A percentile compares a stretch with the other conserved stretches of the same genome.
Evolutionary conservation across 1,140 invertebrate species (phyloP).

Genomic region (Drosophila nigrodunni): DNA sequence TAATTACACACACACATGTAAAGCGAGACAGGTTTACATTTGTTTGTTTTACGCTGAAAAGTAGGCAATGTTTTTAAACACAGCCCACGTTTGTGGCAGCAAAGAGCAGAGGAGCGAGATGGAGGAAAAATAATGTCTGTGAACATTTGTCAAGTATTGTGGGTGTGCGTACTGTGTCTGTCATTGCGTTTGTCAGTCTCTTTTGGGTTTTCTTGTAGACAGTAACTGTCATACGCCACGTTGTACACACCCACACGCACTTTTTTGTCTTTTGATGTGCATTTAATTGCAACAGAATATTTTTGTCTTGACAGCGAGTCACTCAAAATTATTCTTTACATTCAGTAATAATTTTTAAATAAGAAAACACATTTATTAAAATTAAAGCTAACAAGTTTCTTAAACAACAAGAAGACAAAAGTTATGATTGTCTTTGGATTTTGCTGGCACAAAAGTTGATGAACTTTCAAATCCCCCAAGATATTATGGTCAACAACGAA

Average conservation of each 20-base stretch:
- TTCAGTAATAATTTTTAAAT: too few species aligned
- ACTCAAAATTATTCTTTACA: constrained; percentile 9
- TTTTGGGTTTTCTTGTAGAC: constrained; percentile 13
- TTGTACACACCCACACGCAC: constrained; percentile 53
- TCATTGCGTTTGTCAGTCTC: constrained; percentile 23
- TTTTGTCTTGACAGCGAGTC: constrained; percentile 16
- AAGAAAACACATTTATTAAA: constrained; percentile 5
- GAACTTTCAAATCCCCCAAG: constrained; percentile 36
- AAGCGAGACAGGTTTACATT: constrained; percentile 5
- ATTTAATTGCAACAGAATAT: constrained; percentile 70
- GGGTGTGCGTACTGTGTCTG: constrained; percentile 26
- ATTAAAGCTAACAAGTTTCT: not conserved
- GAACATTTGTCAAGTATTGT: constrained; percentile 44
- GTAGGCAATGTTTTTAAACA: constrained; percentile 46
- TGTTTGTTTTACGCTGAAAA: constrained; percentile 40
- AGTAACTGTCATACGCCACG: constrained; percentile 63
- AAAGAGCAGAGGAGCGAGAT: constrained; percentile 24
- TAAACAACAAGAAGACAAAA: constrained; percentile 14
- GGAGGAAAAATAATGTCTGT: not conserved
- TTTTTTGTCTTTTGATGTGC: constrained; percentile 62
- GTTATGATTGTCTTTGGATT: constrained; percentile 39
- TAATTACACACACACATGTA: constrained; percentile 59
- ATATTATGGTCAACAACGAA: constrained; percentile 38
- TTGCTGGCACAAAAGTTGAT: constrained; percentile 24
- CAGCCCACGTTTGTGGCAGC: constrained; percentile 12